phyloP scores from a whole-genome alignment of 1,140 invertebrate genomes.

The Papilio aristodemus region DNA sequence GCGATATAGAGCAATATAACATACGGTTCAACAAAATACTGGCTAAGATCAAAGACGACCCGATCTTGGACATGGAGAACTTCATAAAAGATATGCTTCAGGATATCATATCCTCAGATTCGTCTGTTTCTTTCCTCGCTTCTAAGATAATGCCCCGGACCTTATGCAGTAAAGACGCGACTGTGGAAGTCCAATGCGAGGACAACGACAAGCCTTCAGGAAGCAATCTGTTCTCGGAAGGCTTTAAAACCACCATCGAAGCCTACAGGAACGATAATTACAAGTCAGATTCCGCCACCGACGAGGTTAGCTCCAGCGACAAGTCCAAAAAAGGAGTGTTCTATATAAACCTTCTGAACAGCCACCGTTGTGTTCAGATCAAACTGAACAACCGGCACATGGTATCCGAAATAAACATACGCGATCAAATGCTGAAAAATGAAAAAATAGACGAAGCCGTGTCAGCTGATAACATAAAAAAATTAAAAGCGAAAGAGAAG shows the following conservation, averaged over 20 bases:
- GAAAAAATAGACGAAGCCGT: conserved; percentile 45
- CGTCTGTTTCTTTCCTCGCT: conserved; percentile 34
- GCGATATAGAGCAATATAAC: conserved; percentile 68
- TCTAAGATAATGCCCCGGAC: conserved; percentile 3
- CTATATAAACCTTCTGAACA: conserved; percentile 51
- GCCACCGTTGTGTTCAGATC: conserved; percentile 50
- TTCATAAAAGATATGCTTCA: conserved; percentile 67
- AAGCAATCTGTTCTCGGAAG: neutral
- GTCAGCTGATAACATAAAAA: conserved; percentile 65
- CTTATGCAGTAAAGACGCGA: conserved; percentile 31
- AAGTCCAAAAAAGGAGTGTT: conserved; percentile 49
- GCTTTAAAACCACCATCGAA: conserved; percentile 43
- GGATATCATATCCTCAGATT: conserved; percentile 58
- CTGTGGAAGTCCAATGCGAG: conserved; percentile 8
- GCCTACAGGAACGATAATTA: conserved; percentile 61
- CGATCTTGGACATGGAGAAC: conserved; percentile 59
- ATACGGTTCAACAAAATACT: conserved; percentile 61
- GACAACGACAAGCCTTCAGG: neutral
- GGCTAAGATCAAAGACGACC: conserved; percentile 52
- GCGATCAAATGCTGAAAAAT: conserved; percentile 37
- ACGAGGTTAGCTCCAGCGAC: conserved; percentile 39
- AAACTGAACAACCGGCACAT: conserved; percentile 59
- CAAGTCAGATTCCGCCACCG: conserved; percentile 50
- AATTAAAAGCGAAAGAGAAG: conserved; percentile 53
- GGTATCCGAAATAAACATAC: conserved; percentile 66